Conservation (phyloP, 92 coral and sea anemone genomes). For the Epizoanthus illoricatus region DNA sequence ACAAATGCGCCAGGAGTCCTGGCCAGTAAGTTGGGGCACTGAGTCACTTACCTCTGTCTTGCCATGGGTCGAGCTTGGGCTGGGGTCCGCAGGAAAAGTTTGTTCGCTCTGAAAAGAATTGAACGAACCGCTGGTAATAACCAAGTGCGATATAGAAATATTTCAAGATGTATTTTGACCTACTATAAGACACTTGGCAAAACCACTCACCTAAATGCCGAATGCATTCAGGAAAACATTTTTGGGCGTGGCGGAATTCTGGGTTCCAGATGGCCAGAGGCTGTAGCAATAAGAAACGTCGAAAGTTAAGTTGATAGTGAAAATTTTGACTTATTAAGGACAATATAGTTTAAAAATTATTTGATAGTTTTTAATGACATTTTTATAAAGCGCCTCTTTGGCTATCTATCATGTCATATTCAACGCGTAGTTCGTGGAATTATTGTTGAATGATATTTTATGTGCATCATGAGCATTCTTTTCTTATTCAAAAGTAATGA, state of each 20-base stretch:
- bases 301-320: background rate
- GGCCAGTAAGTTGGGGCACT: too few relatives aligned
- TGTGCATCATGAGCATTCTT: too few relatives aligned
- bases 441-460: too few relatives aligned
- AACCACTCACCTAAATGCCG: conserved; percentile 68
- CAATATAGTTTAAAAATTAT: too few relatives aligned
- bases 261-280: conserved; percentile 99
- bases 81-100: conserved; percentile 81
- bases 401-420: too few relatives aligned
- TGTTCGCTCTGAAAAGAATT: conserved; percentile 61
- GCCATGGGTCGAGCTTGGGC: conserved; percentile 66
- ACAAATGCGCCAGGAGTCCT: too few relatives aligned
- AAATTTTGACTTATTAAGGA: background rate
- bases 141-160: background rate
- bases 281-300: conserved; percentile 42
- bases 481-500: too few relatives aligned
- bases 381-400: too few relatives aligned
- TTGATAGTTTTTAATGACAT: too few relatives aligned
- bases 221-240: conserved; percentile 63
- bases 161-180: background rate
- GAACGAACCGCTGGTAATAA: background rate
- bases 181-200: background rate
- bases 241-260: conserved; percentile 75
- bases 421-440: too few relatives aligned
- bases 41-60: conserved; percentile 71